Base-by-base conservation (phyloP, 2,797 vertebrate species). In the Sciaenops ocellatus region DNA sequence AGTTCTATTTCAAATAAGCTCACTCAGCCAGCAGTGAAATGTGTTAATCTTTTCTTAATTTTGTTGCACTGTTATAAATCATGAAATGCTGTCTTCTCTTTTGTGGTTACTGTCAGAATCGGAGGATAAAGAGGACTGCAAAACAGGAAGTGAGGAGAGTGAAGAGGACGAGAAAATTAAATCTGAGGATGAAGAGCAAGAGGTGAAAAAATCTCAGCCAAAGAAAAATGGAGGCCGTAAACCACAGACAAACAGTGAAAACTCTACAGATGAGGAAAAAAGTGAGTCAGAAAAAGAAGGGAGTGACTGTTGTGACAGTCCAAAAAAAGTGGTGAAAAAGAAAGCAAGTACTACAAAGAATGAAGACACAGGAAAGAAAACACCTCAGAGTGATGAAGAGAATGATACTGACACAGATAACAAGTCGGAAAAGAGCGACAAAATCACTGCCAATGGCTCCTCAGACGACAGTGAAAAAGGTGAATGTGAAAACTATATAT, bases 401-500 rank as follows among this genome's bases (percentile, higher is more conserved):
- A 54, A 64, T 7, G 54, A 84, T 56, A 56, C 18, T 2, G 84
- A 72, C 44, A 8, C 41, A 0, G 87, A 80, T 2, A 41, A 24
- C 26, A 28, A 73, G 10, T 84, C 85, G 3, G 62, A 76, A 55
- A 80, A 24, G 1, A 79, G 61, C 4, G 66, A 78, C 3, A 78
- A 74, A 70, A 41, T 12, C 20, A 51, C 77, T 5, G 3, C 16
- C 15, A 44, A 41, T 0, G 28, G 73, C 20, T 87, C 90, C 0
- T 87, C 84, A 28, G 76, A 72, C 10, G 79, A 83, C 4, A 64
- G 63, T 80, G 86, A 80, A 51, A 89, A 78, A 65, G 82, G 89
- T 94, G 26, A 83, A 15, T 50, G 4, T 57, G 15, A 28, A 30
- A 46, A 18, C 7, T 38, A 38, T 3, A 18, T 6, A 5, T 17